Evolutionary conservation across 1,140 invertebrate genomes (phyloP).

Genomic region (Penaeus chinensis): DNA sequence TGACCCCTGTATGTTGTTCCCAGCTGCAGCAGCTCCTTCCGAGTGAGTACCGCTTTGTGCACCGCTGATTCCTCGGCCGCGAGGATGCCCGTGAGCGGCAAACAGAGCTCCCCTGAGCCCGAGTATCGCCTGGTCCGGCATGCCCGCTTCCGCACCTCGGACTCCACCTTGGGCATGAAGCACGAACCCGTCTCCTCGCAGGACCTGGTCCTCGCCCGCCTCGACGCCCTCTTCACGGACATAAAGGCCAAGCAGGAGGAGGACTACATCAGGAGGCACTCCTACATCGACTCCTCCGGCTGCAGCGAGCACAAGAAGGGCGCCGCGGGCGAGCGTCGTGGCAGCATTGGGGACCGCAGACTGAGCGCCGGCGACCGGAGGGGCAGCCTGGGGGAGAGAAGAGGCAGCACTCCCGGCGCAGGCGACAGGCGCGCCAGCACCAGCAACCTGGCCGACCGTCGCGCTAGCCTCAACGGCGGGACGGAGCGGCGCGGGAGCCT

Average conservation of each 20-base stretch:
- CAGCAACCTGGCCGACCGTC: conserved; percentile 55
- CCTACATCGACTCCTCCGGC: conserved; percentile 51
- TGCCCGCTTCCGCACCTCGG: conserved; percentile 15
- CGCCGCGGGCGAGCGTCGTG: conserved; percentile 49
- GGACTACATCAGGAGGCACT: conserved; percentile 39
- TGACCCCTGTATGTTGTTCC: neutral
- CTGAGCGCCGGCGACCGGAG: neutral
- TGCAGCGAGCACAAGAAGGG: conserved; percentile 42
- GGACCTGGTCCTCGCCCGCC: conserved; percentile 13
- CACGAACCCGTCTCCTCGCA: conserved; percentile 34
- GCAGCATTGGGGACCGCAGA: conserved; percentile 14
- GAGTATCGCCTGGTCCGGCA: conserved; percentile 20
- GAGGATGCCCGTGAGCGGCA: conserved; percentile 34
- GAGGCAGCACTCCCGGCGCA: neutral
- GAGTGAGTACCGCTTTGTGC: neutral
- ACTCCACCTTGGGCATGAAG: conserved; percentile 10
- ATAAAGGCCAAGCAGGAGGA: conserved; percentile 44
- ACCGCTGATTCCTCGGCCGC: neutral
- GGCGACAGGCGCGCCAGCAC: neutral
- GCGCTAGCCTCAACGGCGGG: conserved; percentile 56
- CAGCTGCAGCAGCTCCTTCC: too few relatives aligned
- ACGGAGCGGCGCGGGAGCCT: conserved; percentile 23
- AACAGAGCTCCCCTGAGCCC: neutral
- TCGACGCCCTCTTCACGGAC: conserved; percentile 49
- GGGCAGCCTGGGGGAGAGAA: neutral